phyloP scores from a whole-genome alignment of 2,888 invertebrate genomes.

The Sphinx pinastri region DNA sequence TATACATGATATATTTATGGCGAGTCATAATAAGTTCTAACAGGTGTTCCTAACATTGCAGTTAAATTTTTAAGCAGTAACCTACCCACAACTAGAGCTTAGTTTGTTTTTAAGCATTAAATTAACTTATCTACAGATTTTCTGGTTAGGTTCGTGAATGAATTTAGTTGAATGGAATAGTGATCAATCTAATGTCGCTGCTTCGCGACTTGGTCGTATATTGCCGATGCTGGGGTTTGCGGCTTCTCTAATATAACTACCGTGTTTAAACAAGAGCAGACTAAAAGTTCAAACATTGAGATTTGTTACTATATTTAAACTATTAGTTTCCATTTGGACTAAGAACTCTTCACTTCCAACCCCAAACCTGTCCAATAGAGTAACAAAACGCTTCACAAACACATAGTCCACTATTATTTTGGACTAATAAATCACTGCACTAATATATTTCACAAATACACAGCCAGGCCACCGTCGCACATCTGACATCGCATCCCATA shows the following conservation, averaged over 20 bases:
- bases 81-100: too few species aligned
- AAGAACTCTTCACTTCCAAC: background rate
- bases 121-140: background rate
- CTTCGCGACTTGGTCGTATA: too few species aligned
- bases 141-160: background rate
- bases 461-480: slow-evolving; percentile 41
- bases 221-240: too few species aligned
- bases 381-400: slow-evolving; percentile 36
- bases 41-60: background rate
- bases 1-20: background rate
- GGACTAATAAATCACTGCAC: slow-evolving; percentile 29
- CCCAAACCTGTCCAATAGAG: background rate
- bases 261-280: too few species aligned
- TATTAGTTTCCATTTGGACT: background rate
- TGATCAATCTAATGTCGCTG: too few species aligned
- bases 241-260: too few species aligned
- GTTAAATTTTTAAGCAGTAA: too few species aligned
- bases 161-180: too few species aligned
- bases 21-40: background rate
- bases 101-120: background rate
- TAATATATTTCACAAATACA: slow-evolving; percentile 33
- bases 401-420: slow-evolving; percentile 32
- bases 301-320: background rate
- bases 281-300: too few species aligned
- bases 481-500: slow-evolving; percentile 54